phyloP scores from a whole-genome alignment of 2,797 vertebrate species.

The Sebastiscus tertius region DNA sequence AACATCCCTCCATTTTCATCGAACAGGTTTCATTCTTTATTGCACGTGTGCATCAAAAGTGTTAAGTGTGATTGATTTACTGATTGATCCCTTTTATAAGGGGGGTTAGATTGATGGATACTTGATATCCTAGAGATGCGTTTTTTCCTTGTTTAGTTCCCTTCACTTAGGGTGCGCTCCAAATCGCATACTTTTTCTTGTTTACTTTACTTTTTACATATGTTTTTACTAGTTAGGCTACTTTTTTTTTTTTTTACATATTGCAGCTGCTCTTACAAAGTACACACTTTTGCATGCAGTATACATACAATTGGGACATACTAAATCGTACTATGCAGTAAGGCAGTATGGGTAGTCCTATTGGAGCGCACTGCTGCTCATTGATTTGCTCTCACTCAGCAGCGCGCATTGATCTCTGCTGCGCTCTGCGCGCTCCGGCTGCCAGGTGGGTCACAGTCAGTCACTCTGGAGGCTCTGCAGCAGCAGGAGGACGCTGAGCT shows the following conservation, averaged over 20 bases:
- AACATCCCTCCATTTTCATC: background rate
- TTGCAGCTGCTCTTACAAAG: no score
- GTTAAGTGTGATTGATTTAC: background rate
- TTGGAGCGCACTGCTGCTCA: no score
- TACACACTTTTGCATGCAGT: no score
- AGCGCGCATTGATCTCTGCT: background rate
- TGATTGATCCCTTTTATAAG: background rate
- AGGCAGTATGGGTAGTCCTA: no score
- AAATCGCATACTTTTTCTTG: no score
- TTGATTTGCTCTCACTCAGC: no score
- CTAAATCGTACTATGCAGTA: no score
- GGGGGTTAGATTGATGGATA: no score
- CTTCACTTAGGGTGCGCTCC: no score
- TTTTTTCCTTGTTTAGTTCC: background rate
- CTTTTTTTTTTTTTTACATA: rapidly evolving
- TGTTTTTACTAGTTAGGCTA: no score
- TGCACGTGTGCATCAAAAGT: background rate
- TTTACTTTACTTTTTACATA: no score
- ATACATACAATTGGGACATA: no score
- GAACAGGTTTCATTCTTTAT: background rate
- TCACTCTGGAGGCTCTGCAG: slow-evolving; percentile 21
- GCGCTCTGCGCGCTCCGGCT: slow-evolving; percentile 36
- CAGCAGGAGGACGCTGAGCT: slow-evolving; percentile 16
- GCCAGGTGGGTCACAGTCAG: background rate
- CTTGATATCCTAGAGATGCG: background rate